Percentiles rank a stretch among this genome's conserved stretches.
These are phyloP conservation scores for Oenanthe melanoleuca DNA, from an alignment of 2,113 vertebrate species.

Conservation along the genomic window DNA sequence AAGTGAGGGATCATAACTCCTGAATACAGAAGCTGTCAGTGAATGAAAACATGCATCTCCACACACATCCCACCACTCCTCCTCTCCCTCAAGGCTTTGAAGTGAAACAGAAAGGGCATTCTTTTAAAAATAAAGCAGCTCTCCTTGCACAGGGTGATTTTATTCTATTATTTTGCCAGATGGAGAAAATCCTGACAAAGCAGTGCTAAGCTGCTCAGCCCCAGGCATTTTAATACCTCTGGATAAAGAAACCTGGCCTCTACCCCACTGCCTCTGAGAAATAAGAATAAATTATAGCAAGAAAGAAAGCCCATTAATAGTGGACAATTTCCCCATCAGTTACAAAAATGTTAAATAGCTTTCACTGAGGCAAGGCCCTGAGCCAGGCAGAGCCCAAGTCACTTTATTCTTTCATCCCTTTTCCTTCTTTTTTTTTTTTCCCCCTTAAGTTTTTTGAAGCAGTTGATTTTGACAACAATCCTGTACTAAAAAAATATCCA, in stretches of 20 bases:
- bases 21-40: background rate
- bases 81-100: background rate
- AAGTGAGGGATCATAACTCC: background rate
- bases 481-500: background rate
- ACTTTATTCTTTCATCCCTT: background rate
- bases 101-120: background rate
- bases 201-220: conserved; percentile 5
- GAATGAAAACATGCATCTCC: background rate
- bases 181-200: conserved; percentile 34
- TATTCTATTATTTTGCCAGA: conserved; percentile 24
- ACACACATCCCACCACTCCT: background rate
- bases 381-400: background rate
- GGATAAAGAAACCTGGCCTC: background rate
- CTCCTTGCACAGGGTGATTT: background rate
- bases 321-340: background rate
- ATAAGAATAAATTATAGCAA: conserved; percentile 12
- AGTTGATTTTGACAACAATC: background rate
- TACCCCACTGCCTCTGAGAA: background rate
- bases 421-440: background rate
- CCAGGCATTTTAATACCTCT: background rate
- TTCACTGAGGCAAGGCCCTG: background rate
- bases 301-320: background rate
- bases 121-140: background rate
- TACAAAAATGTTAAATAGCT: conserved; percentile 1
- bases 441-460: background rate